phyloP scores from a whole-genome alignment of 2,888 invertebrate species.

The Orthosia gracilis region DNA sequence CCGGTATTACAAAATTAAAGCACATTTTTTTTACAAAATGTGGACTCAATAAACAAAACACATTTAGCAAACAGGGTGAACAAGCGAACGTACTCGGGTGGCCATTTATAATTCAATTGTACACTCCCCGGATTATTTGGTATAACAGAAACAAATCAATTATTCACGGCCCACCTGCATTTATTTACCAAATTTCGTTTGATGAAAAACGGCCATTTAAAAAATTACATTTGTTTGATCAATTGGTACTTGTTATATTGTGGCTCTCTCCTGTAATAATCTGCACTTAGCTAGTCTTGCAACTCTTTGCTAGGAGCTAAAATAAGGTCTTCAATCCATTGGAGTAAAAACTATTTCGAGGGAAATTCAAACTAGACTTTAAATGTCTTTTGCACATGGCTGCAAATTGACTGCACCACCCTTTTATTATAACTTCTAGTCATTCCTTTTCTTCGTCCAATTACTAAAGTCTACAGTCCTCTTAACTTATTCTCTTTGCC shows the following conservation, averaged over 20 bases:
- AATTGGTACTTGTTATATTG: background rate
- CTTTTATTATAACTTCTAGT: conserved; percentile 14
- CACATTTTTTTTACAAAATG: conserved; percentile 53
- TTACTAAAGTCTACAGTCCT: conserved; percentile 43
- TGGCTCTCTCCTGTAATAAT: background rate
- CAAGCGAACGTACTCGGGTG: conserved; percentile 59
- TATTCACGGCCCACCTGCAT: conserved; percentile 71
- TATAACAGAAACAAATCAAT: conserved; percentile 72
- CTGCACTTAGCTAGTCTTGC: background rate
- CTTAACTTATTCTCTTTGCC: conserved; percentile 25
- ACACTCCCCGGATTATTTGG: conserved; percentile 70
- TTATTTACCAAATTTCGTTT: conserved; percentile 64
- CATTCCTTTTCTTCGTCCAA: conserved; percentile 41
- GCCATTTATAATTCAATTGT: conserved; percentile 74
- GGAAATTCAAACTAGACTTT: conserved; percentile 17
- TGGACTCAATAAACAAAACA: conserved; percentile 61
- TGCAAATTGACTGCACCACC: conserved; percentile 22
- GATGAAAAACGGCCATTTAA: conserved; percentile 42
- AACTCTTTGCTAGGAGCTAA: background rate
- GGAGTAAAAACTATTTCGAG: background rate
- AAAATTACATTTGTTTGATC: conserved; percentile 15
- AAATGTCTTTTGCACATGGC: background rate
- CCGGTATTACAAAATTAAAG: conserved; percentile 25
- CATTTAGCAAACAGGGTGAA: conserved; percentile 61
- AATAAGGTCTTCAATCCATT: background rate